Conservation (phyloP, 1,140 invertebrate species). For the Chrysoperla carnea region DNA sequence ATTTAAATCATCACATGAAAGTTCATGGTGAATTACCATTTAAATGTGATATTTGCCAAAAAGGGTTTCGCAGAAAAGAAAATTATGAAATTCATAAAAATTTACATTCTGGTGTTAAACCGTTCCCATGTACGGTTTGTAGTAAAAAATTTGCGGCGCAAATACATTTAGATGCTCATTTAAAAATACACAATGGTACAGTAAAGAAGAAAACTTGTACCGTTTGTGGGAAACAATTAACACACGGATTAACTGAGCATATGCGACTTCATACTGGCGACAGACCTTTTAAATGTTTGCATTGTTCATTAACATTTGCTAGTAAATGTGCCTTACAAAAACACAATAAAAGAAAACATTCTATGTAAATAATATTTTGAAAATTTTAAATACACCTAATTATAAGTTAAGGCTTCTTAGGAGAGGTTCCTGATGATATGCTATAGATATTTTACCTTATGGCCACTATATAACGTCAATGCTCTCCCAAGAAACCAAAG, state of each 20-base stretch:
- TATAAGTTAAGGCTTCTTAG: neutral
- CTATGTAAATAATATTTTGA: neutral
- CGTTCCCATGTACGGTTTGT: constrained; percentile 14
- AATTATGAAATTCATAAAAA: constrained; percentile 18
- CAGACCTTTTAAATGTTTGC: constrained; percentile 16
- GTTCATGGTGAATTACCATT: constrained; percentile 15
- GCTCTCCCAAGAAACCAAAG: constrained; percentile 6
- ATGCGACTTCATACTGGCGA: constrained; percentile 15
- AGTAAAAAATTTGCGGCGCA: constrained; percentile 17
- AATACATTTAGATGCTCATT: constrained; percentile 17
- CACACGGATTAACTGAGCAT: constrained; percentile 15
- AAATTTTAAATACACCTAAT: neutral
- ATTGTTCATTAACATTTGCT: constrained; percentile 15
- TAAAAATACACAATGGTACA: constrained; percentile 14
- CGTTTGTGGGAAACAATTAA: constrained; percentile 15
- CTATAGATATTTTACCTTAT: neutral
- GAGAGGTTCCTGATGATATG: no score
- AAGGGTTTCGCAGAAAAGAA: constrained; percentile 18
- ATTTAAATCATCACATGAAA: constrained; percentile 21
- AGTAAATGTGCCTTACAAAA: constrained; percentile 16
- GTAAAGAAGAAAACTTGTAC: constrained; percentile 14
- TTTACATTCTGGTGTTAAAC: constrained; percentile 17
- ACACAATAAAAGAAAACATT: constrained; percentile 17
- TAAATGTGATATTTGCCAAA: constrained; percentile 14
- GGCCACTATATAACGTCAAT: constrained; percentile 2